Evolutionary conservation across 2,113 vertebrate genomes (phyloP).

Genomic region (Corynorhinus townsendii): DNA sequence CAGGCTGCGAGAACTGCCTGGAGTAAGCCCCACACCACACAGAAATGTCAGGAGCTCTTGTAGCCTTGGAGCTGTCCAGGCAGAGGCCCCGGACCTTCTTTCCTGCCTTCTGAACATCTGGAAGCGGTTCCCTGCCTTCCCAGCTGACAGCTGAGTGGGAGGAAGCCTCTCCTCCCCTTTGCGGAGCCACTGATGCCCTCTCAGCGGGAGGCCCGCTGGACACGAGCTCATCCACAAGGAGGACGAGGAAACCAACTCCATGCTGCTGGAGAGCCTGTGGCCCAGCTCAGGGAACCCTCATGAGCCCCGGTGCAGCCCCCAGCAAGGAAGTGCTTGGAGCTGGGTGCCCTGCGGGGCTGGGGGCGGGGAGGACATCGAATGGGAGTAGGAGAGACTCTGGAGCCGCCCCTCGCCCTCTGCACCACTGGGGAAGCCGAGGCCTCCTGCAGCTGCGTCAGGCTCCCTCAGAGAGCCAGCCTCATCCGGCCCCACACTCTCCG

Average conservation of each 20-base stretch:
- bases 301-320: neutral
- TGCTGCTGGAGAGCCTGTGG: accelerated
- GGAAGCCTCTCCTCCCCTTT: slow-evolving; percentile 22
- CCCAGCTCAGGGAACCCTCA: neutral
- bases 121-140: slow-evolving; percentile 61
- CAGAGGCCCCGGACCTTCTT: neutral
- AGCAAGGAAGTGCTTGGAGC: neutral
- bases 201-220: neutral
- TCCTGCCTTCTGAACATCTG: slow-evolving; percentile 51
- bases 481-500: neutral
- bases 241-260: accelerated
- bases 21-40: neutral
- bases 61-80: neutral
- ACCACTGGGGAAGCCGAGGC: neutral
- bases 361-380: accelerated
- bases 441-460: neutral
- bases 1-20: neutral
- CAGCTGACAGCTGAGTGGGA: slow-evolving; percentile 46
- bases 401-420: neutral
- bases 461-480: neutral
- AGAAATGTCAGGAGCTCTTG: neutral
- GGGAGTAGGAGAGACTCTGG: neutral
- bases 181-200: accelerated
- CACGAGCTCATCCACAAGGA: neutral
- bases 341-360: neutral